phyloP scores from a whole-genome alignment of 2,113 vertebrate species.

The Chaenocephalus aceratus region DNA sequence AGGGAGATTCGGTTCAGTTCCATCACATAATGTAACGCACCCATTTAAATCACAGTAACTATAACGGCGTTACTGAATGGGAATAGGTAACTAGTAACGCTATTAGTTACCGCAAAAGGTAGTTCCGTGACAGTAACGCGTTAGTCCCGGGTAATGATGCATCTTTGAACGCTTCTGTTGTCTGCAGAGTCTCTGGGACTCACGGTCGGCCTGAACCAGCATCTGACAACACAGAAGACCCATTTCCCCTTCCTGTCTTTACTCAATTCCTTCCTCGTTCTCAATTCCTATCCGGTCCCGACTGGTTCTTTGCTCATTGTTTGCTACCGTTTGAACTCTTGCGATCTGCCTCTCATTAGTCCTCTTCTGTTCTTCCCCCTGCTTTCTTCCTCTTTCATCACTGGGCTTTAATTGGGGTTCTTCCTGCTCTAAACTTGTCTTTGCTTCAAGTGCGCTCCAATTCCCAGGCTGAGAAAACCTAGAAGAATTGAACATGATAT shows the following conservation, averaged over 20 bases:
- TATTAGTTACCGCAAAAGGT: too few species aligned
- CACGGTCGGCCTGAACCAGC: not conserved
- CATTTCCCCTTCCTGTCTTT: not conserved
- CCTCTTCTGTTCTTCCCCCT: constrained; percentile 1
- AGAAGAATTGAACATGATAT: not conserved
- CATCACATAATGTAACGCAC: too few species aligned
- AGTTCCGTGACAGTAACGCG: too few species aligned
- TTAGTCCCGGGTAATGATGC: constrained; percentile 2
- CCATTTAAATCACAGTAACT: too few species aligned
- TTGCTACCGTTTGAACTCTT: constrained; percentile 15
- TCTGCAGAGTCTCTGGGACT: not conserved
- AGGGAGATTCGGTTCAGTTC: too few species aligned
- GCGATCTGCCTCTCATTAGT: constrained; percentile 4
- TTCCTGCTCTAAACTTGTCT: constrained; percentile 27
- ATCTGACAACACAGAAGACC: not conserved
- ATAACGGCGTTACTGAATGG: too few species aligned
- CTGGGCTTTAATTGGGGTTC: constrained; percentile 44
- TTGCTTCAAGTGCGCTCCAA: constrained; percentile 9
- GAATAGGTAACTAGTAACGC: too few species aligned
- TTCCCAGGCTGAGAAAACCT: constrained; percentile 26
- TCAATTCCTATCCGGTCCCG: not conserved
- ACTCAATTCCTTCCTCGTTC: not conserved
- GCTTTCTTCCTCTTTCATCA: constrained; percentile 63
- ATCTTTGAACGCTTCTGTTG: constrained; percentile 23
- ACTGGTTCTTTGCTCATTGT: constrained; percentile 10